phyloP scores from a whole-genome alignment of 2,888 invertebrate species.

The Dolomedes plantarius region DNA sequence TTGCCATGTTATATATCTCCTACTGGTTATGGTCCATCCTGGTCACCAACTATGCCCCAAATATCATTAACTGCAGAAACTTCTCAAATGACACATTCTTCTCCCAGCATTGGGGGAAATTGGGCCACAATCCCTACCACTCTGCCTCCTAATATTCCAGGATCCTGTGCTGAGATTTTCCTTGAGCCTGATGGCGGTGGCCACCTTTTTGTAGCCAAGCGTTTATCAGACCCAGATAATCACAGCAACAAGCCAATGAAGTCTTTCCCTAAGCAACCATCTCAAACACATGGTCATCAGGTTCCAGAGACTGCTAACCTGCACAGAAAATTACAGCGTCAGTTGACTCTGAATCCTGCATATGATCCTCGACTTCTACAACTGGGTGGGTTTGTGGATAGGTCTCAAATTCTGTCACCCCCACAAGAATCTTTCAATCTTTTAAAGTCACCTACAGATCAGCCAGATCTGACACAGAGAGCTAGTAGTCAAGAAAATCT shows the following conservation, averaged over 20 bases:
- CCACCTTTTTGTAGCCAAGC: slow-evolving; percentile 77
- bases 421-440: slow-evolving; percentile 34
- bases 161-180: slow-evolving; percentile 68
- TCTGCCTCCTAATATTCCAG: slow-evolving; percentile 66
- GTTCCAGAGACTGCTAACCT: slow-evolving; percentile 79
- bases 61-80: slow-evolving; percentile 54
- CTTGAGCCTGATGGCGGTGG: slow-evolving; percentile 75
- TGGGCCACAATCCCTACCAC: slow-evolving; percentile 72
- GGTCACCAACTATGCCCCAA: slow-evolving; percentile 64
- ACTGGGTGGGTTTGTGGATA: slow-evolving; percentile 62
- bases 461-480: slow-evolving; percentile 27
- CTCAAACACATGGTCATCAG: slow-evolving; percentile 34
- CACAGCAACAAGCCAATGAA: slow-evolving; percentile 37
- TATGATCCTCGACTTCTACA: slow-evolving; percentile 84
- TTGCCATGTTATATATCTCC: slow-evolving; percentile 34
- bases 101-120: slow-evolving; percentile 44
- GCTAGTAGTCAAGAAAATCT: slow-evolving; percentile 63
- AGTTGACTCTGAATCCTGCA: slow-evolving; percentile 87
- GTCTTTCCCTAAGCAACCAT: slow-evolving; percentile 24
- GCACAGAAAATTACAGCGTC: slow-evolving; percentile 87
- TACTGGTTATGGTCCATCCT: slow-evolving; percentile 47
- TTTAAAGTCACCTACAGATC: slow-evolving; percentile 23
- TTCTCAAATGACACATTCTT: slow-evolving; percentile 41
- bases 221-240: slow-evolving; percentile 76
- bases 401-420: slow-evolving; percentile 46